A percentile compares a stretch with the other conserved stretches of the same genome.
Evolutionary conservation across 2,888 invertebrate genomes (phyloP).

Genomic region (Stenolophus ochropezus): DNA sequence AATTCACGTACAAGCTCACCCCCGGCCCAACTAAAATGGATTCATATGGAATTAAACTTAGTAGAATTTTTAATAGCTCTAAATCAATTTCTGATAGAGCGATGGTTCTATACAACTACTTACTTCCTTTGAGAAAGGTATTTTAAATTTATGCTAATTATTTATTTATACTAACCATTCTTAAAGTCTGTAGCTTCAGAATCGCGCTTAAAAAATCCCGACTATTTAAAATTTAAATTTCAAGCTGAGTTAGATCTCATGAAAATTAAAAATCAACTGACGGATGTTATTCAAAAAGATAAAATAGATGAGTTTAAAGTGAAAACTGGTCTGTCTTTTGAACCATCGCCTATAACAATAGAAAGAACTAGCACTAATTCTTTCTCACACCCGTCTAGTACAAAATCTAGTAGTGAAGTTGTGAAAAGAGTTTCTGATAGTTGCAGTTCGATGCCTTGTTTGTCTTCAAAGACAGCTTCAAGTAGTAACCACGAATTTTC

Average conservation of each 20-base stretch:
- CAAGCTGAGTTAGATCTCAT: slow-evolving; percentile 68
- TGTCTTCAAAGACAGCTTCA: not conserved
- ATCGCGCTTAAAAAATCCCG: not conserved
- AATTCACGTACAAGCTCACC: slow-evolving; percentile 80
- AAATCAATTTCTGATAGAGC: slow-evolving; percentile 76
- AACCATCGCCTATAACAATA: not conserved
- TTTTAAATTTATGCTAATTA: not conserved
- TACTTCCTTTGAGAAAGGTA: slow-evolving; percentile 71
- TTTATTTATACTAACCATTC: not conserved
- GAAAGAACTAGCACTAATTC: slow-evolving; percentile 1
- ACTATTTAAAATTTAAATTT: slow-evolving; percentile 64
- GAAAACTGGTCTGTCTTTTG: not conserved
- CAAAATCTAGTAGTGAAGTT: not conserved
- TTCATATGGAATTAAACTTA: slow-evolving; percentile 81
- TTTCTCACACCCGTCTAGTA: not conserved
- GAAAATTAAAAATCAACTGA: slow-evolving; percentile 66
- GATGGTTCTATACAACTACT: slow-evolving; percentile 73
- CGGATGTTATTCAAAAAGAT: slow-evolving; percentile 64
- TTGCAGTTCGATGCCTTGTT: not conserved
- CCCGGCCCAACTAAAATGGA: slow-evolving; percentile 77
- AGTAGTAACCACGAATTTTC: slow-evolving; percentile 2
- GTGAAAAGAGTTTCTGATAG: not conserved
- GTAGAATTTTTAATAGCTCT: slow-evolving; percentile 78
- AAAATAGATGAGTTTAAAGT: slow-evolving; percentile 51
- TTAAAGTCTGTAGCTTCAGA: not conserved